A percentile compares a stretch with the other conserved stretches of the same genome.
Evolutionary conservation across 2,113 vertebrate species (phyloP).

Genomic region (Alligator sinensis): DNA sequence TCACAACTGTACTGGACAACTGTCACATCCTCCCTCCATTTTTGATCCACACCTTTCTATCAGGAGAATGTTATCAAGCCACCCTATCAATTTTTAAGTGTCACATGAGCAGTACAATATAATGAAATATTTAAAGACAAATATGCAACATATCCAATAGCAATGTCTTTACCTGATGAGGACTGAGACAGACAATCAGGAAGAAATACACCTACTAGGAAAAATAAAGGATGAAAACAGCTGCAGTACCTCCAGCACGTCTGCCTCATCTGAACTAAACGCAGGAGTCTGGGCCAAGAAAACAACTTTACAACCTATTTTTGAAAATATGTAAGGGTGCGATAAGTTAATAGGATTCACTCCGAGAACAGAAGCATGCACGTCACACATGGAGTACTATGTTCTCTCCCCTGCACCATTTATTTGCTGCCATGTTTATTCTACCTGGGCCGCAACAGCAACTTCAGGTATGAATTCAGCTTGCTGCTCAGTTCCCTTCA

Average conservation of each 20-base stretch:
- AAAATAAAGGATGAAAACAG: neutral
- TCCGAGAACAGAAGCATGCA: fast-evolving
- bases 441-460: fast-evolving
- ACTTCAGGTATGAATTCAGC: fast-evolving
- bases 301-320: fast-evolving
- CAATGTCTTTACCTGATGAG: neutral
- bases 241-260: neutral
- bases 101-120: fast-evolving
- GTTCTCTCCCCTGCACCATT: neutral
- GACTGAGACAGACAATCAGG: fast-evolving
- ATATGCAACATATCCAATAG: neutral
- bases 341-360: fast-evolving
- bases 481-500: neutral
- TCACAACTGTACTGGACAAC: neutral
- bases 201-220: neutral
- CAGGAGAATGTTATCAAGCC: neutral
- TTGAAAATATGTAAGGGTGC: neutral
- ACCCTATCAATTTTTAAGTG: fast-evolving
- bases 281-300: fast-evolving
- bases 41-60: neutral
- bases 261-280: fast-evolving
- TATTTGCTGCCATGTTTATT: neutral
- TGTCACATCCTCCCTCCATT: neutral
- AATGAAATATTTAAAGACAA: fast-evolving
- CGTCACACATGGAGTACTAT: neutral